Conservation (phyloP, 2,797 vertebrate species). For the Sebastes itinus region DNA sequence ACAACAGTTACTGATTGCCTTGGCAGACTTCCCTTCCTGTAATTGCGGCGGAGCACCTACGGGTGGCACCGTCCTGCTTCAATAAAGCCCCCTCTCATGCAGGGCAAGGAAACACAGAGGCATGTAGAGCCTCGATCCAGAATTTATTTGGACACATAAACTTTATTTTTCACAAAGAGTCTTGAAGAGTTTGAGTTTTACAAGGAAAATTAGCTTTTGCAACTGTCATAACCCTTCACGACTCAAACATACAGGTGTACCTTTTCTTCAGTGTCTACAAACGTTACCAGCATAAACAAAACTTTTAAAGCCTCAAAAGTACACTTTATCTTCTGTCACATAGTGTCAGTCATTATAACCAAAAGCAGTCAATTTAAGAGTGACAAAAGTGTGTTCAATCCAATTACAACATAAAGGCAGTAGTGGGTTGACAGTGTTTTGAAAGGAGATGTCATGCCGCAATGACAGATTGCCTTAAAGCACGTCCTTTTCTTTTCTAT, state of each 20-base stretch:
- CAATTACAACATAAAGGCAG: constrained; percentile 63
- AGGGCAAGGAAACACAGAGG: constrained; percentile 29
- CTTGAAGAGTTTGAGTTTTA: constrained; percentile 56
- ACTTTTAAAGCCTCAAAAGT: constrained; percentile 60
- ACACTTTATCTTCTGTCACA: constrained; percentile 51
- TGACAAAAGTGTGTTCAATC: constrained; percentile 49
- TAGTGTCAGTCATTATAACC: constrained; percentile 58
- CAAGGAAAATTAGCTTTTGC: constrained; percentile 56
- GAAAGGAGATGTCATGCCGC: constrained; percentile 51
- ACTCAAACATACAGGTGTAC: constrained; percentile 53
- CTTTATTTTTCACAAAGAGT: constrained; percentile 67
- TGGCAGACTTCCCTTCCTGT: neutral
- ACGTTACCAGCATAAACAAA: constrained; percentile 52
- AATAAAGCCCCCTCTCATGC: neutral
- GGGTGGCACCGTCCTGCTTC: constrained; percentile 12
- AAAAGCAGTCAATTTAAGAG: constrained; percentile 45
- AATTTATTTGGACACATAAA: constrained; percentile 53
- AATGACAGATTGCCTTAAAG: constrained; percentile 41
- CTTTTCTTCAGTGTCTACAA: constrained; percentile 71
- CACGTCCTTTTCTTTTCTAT: constrained; percentile 45
- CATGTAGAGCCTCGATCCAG: constrained; percentile 15
- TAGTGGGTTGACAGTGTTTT: constrained; percentile 61
- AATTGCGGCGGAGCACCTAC: neutral
- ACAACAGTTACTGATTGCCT: neutral
- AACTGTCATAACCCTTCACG: constrained; percentile 42